Base-by-base conservation (phyloP, 2,888 invertebrate genomes). In the Agrochola lota region DNA sequence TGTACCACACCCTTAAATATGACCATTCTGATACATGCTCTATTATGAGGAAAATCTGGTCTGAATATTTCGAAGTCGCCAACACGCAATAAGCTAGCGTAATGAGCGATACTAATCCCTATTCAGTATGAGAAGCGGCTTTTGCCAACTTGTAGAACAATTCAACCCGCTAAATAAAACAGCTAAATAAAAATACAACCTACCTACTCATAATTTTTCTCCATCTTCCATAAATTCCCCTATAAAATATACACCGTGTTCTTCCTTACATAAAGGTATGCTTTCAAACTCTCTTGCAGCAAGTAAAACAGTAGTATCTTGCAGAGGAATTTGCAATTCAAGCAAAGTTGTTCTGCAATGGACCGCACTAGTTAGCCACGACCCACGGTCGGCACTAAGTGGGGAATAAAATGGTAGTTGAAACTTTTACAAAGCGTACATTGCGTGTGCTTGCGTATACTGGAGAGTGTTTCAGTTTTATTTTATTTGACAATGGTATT, bases 251-350 rank as follows among this genome's bases (percentile, higher is more conserved):
- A 84, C 72, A 70, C n/a, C 26, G 69, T 69, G 30, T 46, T 67
- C 26, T 17, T 60, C 30, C n/a, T 11, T 40, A 62, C 60, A 43
- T 66, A 69, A 62, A 76, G 68, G 67, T 77, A 74, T 62, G 75
- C 78, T 73, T 64, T 62, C 60, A 59, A 78, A 84, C 40, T 79
- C 55, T 46, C 62, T 67, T 52, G 49, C 57, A 40, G 72, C 55
- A 74, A 84, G 78, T 82, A 71, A 67, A 72, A 71, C 74, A 70
- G 70, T 74, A 64, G 77, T 86, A 85, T 81, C 85, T 83, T 81
- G 68, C 74, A 40, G 57, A 77, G 84, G 74, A 77, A 85, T 85
- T 85, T 85, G 86, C 78, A 84, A 85, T 85, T 86, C 85, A 81
- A 86, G 78, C 83, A 76, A 85, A 84, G 75, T 86, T 78, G 71